phyloP scores from a whole-genome alignment of 2,113 vertebrate genomes.

The Podilymbus podiceps region DNA sequence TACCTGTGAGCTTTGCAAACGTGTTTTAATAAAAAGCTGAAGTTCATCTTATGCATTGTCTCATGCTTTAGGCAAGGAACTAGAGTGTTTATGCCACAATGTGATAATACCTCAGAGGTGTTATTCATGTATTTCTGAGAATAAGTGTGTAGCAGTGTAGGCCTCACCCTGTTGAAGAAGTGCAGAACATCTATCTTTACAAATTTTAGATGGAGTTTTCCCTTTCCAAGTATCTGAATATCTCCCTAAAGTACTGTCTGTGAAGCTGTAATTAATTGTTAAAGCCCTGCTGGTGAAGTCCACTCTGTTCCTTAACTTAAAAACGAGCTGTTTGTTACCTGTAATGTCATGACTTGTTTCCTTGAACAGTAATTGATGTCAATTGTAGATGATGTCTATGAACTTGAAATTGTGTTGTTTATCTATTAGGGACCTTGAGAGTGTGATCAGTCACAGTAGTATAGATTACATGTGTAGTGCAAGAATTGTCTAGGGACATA shows the following conservation, averaged over 20 bases:
- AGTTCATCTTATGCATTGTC: neutral
- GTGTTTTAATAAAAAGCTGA: neutral
- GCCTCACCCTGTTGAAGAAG: neutral
- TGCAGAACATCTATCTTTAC: neutral
- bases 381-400: constrained; percentile 4
- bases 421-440: constrained; percentile 49
- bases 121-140: neutral
- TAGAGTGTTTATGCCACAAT: neutral
- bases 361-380: constrained; percentile 25
- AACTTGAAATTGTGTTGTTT: constrained; percentile 53
- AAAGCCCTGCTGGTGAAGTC: neutral
- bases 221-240: neutral
- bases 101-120: neutral
- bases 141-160: neutral
- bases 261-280: constrained; percentile 1
- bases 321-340: constrained; percentile 13
- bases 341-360: constrained; percentile 2
- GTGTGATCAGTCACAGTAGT: constrained; percentile 21
- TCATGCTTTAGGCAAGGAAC: neutral
- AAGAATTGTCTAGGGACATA: constrained; percentile 63
- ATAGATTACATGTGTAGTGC: constrained; percentile 58
- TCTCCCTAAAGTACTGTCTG: neutral
- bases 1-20: neutral
- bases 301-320: neutral
- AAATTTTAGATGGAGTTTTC: neutral